Evolutionary conservation across 2,113 vertebrate genomes (phyloP).

Genomic region (Cyprinodon tularosa): DNA sequence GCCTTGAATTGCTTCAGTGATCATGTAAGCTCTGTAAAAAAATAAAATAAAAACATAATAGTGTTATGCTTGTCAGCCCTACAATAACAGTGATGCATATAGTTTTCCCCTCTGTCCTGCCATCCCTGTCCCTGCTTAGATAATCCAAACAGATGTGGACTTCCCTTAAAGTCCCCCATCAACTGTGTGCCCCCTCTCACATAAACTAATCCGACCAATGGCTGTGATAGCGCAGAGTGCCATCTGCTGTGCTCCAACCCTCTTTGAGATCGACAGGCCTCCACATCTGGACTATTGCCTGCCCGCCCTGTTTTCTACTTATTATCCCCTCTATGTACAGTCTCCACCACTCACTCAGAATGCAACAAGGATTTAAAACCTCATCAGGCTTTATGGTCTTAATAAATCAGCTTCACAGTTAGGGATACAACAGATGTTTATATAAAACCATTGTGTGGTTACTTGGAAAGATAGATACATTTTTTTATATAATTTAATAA

Average conservation of each 20-base stretch:
- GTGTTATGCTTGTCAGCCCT: slow-evolving; percentile 1
- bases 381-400: slow-evolving; percentile 48
- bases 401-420: slow-evolving; percentile 40
- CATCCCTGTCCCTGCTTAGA: slow-evolving; percentile 24
- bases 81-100: slow-evolving; percentile 6
- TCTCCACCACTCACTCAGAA: slow-evolving; percentile 31
- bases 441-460: slow-evolving; percentile 13
- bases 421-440: slow-evolving; percentile 20
- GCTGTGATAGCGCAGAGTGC: slow-evolving; percentile 48
- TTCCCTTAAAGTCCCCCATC: slow-evolving; percentile 41
- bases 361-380: slow-evolving; percentile 47
- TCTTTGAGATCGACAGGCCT: slow-evolving; percentile 49
- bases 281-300: slow-evolving; percentile 65
- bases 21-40: neutral
- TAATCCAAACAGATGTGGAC: slow-evolving; percentile 69
- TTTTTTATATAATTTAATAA: neutral
- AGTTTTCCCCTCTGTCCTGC: slow-evolving; percentile 9
- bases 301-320: slow-evolving; percentile 37
- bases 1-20: neutral
- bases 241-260: slow-evolving; percentile 60
- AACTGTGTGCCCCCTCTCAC: slow-evolving; percentile 49
- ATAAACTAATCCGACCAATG: slow-evolving; percentile 56
- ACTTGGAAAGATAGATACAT: neutral
- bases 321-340: slow-evolving; percentile 43
- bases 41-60: neutral